Evolutionary conservation across 2,113 vertebrate species (phyloP).

Genomic region (Cricetomys ansorgei): DNA sequence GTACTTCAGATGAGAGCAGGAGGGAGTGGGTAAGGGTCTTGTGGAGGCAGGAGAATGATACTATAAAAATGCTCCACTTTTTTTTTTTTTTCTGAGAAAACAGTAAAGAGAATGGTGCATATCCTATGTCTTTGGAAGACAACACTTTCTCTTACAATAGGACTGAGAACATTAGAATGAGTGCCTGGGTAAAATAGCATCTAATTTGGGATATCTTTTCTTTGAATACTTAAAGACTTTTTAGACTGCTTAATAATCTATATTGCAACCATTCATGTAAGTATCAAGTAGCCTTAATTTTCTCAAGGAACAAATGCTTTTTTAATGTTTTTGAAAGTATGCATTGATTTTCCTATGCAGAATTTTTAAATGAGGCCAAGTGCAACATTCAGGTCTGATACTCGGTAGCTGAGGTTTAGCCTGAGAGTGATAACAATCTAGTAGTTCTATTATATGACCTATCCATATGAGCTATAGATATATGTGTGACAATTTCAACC

Average conservation of each 20-base stretch:
- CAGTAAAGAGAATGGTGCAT: conserved; percentile 67
- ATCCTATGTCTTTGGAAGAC: conserved; percentile 70
- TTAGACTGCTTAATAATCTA: background rate
- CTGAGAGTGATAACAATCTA: background rate
- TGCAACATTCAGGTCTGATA: background rate
- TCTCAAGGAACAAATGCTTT: background rate
- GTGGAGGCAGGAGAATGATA: conserved; percentile 84
- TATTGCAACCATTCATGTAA: background rate
- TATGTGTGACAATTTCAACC: background rate
- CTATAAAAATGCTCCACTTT: conserved; percentile 84
- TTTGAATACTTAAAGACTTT: conserved; percentile 26
- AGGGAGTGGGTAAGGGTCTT: conserved; percentile 81
- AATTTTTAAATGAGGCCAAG: background rate
- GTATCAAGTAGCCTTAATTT: background rate
- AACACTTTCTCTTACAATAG: conserved; percentile 83
- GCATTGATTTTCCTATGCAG: background rate
- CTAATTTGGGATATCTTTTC: conserved; percentile 3
- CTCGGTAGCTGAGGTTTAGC: background rate
- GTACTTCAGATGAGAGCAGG: conserved; percentile 82
- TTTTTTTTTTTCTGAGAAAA: conserved; percentile 75
- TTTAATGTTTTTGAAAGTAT: background rate
- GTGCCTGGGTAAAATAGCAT: background rate
- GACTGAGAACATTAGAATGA: background rate
- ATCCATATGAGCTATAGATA: background rate
- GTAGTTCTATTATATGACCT: fast-evolving